Base-by-base conservation (phyloP, 2,797 vertebrate species). In the Enoplosus armatus region DNA sequence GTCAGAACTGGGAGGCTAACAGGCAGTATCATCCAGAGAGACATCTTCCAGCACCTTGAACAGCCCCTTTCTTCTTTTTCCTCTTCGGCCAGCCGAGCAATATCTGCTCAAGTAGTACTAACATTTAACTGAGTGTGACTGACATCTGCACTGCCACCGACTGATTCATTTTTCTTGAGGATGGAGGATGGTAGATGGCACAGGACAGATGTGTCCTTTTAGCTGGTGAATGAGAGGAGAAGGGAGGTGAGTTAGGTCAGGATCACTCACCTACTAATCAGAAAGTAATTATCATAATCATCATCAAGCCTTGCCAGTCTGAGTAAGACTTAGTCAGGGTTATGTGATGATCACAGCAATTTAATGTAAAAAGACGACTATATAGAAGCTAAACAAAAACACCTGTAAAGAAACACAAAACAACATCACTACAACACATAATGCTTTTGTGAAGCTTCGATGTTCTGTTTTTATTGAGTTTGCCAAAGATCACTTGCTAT, bases 1-100 rank as follows among this genome's bases (percentile, higher is more conserved):
- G 96, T 97, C 79, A 97, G 92, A 79, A 94, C 96, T 47, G 97
- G 96, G 63, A 97, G 95, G 80, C 96, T 96, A 84, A 97, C 80
- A 24, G 97, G 97, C 89, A 97, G 93, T 76, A 97, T 94, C 88
- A 95, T 93, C 97, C 97, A 97, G 54, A 96, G 92, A 83, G 97
- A 96, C 97, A 97, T 97, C 73, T 87, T 91, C 79, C 80, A 84
- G 79, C 79, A 84, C 82, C 74, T 77, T 35, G 16, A 80, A 59
- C 71, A 70, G 73, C 58, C 77, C 63, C 80, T 89, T 90, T 93
- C 92, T 89, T 95, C 90, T 93, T 94, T 83, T 91, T 94, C 87
- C 93, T 94, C 92, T 94, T 93, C 73, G 88, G 90, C 93, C 94
- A 95, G 91, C 93, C 91, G 81, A 93, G 88, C 90, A 66, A 90